Conservation (phyloP, 2,113 vertebrate genomes). For the Periophthalmus modestus region DNA sequence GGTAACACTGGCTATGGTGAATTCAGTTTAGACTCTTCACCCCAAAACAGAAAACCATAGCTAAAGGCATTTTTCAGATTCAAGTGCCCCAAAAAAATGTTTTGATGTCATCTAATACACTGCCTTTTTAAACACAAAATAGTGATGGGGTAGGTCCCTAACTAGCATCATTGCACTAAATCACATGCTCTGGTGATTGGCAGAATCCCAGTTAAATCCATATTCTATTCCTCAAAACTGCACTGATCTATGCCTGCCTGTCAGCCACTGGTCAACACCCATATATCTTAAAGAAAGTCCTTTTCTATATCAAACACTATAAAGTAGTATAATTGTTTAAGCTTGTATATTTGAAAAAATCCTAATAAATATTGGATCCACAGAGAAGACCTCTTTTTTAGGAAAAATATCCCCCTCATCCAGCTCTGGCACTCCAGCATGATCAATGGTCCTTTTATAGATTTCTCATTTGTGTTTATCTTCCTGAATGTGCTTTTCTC, state of each 20-base stretch:
- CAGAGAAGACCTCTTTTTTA: conserved; percentile 7
- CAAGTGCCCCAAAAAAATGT: not conserved
- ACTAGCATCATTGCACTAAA: not conserved
- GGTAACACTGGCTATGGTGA: too few species aligned
- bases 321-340: not conserved
- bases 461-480: conserved; percentile 64
- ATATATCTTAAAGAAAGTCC: not conserved
- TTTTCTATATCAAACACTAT: not conserved
- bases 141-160: not conserved
- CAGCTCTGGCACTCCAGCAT: conserved; percentile 17
- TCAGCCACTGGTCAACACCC: conserved; percentile 4
- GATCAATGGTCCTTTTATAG: conserved; percentile 55
- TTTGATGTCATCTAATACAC: not conserved
- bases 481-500: conserved; percentile 42
- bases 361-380: not conserved
- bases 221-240: conserved; percentile 16
- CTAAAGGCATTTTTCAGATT: not conserved
- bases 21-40: too few species aligned
- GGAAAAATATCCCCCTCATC: conserved; percentile 9
- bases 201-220: conserved; percentile 11
- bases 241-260: not conserved
- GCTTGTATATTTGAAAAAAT: not conserved
- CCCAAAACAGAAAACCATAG: not conserved
- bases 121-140: not conserved
- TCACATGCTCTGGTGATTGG: not conserved